Evolutionary conservation across 2,888 invertebrate genomes (phyloP).

Genomic region (Drosophila villosipedis): DNA sequence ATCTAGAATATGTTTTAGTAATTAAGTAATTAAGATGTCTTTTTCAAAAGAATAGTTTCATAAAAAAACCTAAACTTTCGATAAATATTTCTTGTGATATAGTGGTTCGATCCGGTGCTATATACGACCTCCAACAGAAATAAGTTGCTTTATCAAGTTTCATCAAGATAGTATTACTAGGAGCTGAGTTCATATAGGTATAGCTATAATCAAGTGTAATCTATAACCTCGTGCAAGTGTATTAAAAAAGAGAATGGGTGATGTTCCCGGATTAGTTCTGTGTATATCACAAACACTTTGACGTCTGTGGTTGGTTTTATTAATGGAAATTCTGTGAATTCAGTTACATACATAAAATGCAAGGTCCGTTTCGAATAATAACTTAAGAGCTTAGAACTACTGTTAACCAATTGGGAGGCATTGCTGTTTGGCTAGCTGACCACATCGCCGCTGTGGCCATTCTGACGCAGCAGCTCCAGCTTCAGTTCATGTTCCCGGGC

Average conservation of each 20-base stretch:
- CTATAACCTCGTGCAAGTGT: not conserved
- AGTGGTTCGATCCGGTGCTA: not conserved
- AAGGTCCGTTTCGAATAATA: slow-evolving; percentile 53
- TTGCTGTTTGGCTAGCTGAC: slow-evolving; percentile 88
- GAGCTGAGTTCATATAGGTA: not conserved
- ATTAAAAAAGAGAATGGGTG: not conserved
- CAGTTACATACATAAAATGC: slow-evolving; percentile 60
- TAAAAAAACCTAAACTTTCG: not conserved
- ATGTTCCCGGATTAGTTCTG: slow-evolving; percentile 10
- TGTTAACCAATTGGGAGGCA: slow-evolving; percentile 31
- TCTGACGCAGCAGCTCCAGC: slow-evolving; percentile 92
- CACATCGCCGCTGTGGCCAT: slow-evolving; percentile 89
- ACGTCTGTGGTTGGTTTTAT: slow-evolving; percentile 56
- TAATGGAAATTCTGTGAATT: slow-evolving; percentile 60
- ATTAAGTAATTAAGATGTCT: not conserved
- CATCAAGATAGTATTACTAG: not conserved
- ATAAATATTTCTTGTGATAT: not conserved
- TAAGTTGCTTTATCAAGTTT: not conserved
- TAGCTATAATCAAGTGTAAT: no score
- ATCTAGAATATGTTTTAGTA: not conserved
- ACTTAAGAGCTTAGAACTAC: slow-evolving; percentile 68
- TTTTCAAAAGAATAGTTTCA: not conserved
- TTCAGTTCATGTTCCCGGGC: slow-evolving; percentile 95
- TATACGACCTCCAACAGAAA: not conserved
- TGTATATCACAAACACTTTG: slow-evolving; percentile 57